These are phyloP conservation scores for Manis pentadactyla DNA, from an alignment of 2,797 vertebrate genomes.

Conservation along the genomic window DNA sequence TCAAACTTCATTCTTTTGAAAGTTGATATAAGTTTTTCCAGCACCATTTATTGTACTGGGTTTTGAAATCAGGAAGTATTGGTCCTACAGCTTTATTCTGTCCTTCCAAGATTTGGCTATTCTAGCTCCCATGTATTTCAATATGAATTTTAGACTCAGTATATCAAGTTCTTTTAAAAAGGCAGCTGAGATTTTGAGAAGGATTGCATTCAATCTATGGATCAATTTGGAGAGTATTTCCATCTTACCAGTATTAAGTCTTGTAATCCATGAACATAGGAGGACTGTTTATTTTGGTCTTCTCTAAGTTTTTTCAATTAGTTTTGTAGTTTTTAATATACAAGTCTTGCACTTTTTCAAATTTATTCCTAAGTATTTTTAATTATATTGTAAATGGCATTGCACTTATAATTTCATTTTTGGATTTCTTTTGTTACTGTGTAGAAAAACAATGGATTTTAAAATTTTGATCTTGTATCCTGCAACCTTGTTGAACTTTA, in stretches of 20 bases:
- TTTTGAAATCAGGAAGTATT: no score
- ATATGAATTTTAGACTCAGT: background rate
- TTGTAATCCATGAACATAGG: background rate
- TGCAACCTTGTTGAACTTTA: background rate
- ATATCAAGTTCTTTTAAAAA: background rate
- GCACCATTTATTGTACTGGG: background rate
- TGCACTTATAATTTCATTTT: background rate
- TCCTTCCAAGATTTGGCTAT: no score
- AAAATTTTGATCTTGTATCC: background rate
- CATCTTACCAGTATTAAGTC: background rate
- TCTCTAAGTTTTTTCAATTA: background rate
- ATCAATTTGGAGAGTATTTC: background rate
- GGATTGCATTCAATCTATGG: background rate
- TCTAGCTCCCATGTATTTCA: background rate
- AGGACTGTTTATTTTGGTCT: background rate
- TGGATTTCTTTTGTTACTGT: background rate
- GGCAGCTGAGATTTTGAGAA: background rate
- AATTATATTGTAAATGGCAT: background rate
- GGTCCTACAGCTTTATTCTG: no score
- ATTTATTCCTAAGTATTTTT: background rate
- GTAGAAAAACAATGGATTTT: background rate
- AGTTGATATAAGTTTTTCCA: background rate
- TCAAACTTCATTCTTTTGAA: background rate
- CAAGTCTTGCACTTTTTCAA: background rate
- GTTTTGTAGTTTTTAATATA: background rate